Evolutionary conservation across 2,113 vertebrate genomes (phyloP).

Genomic region (Cyphomyrus plagiostoma): DNA sequence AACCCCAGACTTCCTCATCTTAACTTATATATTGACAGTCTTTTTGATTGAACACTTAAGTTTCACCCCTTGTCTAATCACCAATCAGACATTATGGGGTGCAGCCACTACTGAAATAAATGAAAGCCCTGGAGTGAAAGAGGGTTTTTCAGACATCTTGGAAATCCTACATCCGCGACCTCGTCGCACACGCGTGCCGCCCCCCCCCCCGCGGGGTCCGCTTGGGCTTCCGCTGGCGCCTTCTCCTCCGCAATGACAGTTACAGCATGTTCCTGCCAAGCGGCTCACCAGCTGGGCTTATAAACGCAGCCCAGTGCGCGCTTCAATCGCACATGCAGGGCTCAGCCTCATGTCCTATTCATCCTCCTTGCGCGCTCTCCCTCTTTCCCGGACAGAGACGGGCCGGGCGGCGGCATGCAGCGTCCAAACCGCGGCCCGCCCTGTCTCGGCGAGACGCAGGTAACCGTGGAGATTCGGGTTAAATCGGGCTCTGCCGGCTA

Average conservation of each 20-base stretch:
- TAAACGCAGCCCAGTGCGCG: not conserved
- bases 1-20: not conserved
- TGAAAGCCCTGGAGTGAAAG: not conserved
- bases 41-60: not conserved
- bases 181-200: not conserved
- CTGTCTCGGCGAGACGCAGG: not conserved
- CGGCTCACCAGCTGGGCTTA: not conserved
- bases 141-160: not conserved
- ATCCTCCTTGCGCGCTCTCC: not conserved
- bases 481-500: not conserved
- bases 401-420: not conserved
- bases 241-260: constrained; percentile 13
- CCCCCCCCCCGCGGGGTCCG: too few species aligned
- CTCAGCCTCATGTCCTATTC: constrained; percentile 9
- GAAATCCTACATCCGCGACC: not conserved
- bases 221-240: not conserved
- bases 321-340: not conserved
- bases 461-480: not conserved
- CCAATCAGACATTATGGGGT: not conserved
- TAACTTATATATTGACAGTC: not conserved
- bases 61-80: not conserved
- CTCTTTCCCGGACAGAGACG: not conserved
- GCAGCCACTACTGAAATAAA: not conserved
- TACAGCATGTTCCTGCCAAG: constrained; percentile 13
- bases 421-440: not conserved